phyloP scores from a whole-genome alignment of 1,140 invertebrate species.

The Sitodiplosis mosellana region DNA sequence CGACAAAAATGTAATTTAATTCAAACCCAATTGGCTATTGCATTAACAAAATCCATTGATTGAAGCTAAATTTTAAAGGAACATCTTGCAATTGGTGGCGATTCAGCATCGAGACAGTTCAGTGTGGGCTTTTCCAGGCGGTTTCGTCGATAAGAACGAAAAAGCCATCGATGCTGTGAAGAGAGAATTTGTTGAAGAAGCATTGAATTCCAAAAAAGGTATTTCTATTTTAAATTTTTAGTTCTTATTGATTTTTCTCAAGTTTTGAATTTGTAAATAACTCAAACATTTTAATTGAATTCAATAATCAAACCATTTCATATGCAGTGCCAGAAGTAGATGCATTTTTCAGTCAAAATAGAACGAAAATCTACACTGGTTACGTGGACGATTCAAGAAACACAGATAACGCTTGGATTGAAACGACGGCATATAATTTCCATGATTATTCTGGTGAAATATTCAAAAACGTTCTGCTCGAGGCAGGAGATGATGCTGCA shows the following conservation, averaged over 20 bases:
- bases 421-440: conserved; percentile 82
- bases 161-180: conserved; percentile 54
- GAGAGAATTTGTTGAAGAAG: conserved; percentile 90
- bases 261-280: too few species aligned
- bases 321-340: conserved; percentile 38
- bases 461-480: conserved; percentile 43
- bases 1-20: conserved; percentile 20
- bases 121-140: conserved; percentile 85
- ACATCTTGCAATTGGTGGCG: conserved; percentile 76
- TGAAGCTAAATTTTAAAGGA: too few species aligned
- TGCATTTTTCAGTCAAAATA: conserved; percentile 49
- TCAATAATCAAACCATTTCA: too few species aligned
- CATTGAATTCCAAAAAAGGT: conserved; percentile 36
- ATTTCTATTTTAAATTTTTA: neutral
- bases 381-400: conserved; percentile 91
- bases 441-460: conserved; percentile 57
- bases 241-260: neutral
- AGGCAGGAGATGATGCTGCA: conserved; percentile 81
- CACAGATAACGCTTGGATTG: conserved; percentile 97
- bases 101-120: conserved; percentile 69
- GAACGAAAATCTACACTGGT: conserved; percentile 58
- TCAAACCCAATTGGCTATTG: neutral
- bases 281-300: too few species aligned
- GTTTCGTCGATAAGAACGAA: conserved; percentile 91
- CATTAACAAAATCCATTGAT: too few species aligned